These are phyloP conservation scores for Petaurus breviceps DNA, from an alignment of 2,113 vertebrate genomes.

Conservation along the genomic window DNA sequence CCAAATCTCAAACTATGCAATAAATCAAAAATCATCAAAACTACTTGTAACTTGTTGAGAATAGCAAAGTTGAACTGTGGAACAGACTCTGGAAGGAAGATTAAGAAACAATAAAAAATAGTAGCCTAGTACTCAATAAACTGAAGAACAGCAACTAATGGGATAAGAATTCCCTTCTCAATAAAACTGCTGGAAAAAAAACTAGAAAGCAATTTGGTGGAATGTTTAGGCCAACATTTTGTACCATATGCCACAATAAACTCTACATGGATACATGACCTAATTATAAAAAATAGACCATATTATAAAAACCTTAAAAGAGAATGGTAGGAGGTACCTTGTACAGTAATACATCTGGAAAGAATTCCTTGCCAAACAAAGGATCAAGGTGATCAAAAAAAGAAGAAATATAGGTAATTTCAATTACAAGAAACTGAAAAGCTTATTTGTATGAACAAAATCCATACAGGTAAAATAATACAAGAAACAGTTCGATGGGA, in stretches of 20 bases:
- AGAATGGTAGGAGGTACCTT: background rate
- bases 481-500: background rate
- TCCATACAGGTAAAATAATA: background rate
- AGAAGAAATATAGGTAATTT: background rate
- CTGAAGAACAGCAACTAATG: background rate
- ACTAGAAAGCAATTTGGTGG: background rate
- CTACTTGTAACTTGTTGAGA: background rate
- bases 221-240: background rate
- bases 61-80: background rate
- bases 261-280: background rate
- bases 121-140: background rate
- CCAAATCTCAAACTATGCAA: background rate
- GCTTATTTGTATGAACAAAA: background rate
- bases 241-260: background rate
- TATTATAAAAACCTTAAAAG: background rate
- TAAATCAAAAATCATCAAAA: background rate
- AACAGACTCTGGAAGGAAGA: background rate
- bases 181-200: background rate
- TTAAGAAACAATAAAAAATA: background rate
- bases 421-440: background rate
- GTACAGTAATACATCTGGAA: background rate
- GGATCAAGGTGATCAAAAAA: background rate
- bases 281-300: background rate
- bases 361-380: background rate
- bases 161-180: background rate